Evolutionary conservation across 1,140 invertebrate genomes (phyloP), one percentile per base, ranked within the genome.

Genomic region (Drosophila biarmipes): DNA sequence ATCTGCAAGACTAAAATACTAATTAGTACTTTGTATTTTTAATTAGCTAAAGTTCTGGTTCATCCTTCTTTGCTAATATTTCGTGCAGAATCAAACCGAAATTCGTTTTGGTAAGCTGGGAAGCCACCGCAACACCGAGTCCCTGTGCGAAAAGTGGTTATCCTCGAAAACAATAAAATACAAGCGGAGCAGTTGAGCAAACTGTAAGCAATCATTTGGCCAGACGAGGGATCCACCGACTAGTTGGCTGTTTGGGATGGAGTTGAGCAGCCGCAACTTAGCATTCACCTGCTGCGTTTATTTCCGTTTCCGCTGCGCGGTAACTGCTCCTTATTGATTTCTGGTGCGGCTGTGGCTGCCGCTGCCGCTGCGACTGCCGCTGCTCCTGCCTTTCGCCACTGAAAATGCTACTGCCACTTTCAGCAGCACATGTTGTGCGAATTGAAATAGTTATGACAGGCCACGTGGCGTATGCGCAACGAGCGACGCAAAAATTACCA

Each of bases 391-490:
- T 46, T 40, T 31, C 52, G 11, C 17, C 19, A 38, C 21, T 55
- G 45, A 27, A 19, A 46, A 35, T 40, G 24, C 45, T 37, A 40
- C 21, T 57, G 67, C 57, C 48, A 31, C 53, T 61, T 74, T 45
- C 61, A 40, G 80, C 45, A 37, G 78, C 81, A 87, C 84, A 86
- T 87, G 78, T 84, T 85, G 62, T 78, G 64, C 74, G 74, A 78
- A 81, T 81, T 73, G 73, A 87, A 85, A 85, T 87, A 86, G 81
- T 86, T 86, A 86, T 86, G 82, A 87, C 78, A 82, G 51, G 82
- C 56, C 68, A 51, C 38, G 59, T 61, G 40, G 57, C 46, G 38
- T 68, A 58, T 67, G 78, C 40, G 59, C 57, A 69, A 66, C 64
- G 66, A 68, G 71, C 55, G 58, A 62, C 61, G 64, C 64, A 76